A percentile compares a stretch with the other conserved stretches of the same genome.
Evolutionary conservation across 2,888 invertebrate genomes (phyloP).

Genomic region (Geophilus truncorum): DNA sequence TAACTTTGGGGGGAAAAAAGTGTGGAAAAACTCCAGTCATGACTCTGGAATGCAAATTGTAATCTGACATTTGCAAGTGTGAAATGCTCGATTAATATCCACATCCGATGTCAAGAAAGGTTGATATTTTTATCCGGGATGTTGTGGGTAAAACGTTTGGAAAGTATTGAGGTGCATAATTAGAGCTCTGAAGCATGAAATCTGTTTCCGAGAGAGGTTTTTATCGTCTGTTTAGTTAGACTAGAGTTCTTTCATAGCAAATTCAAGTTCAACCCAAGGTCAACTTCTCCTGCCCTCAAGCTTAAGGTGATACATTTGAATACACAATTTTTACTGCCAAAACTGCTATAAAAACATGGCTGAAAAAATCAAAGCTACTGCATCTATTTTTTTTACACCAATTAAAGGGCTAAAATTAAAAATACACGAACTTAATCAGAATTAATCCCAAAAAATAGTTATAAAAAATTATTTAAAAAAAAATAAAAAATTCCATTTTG

Average conservation of each 20-base stretch:
- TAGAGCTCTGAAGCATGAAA: not conserved
- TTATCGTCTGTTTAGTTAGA: slow-evolving; percentile 5
- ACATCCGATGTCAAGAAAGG: not conserved
- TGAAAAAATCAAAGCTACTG: not conserved
- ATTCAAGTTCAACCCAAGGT: slow-evolving; percentile 4
- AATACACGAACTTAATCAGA: too few relatives aligned
- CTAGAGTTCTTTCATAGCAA: not conserved
- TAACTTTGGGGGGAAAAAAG: too few relatives aligned
- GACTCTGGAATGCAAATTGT: not conserved
- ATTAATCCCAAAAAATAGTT: too few relatives aligned
- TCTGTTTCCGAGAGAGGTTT: not conserved
- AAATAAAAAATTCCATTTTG: too few relatives aligned
- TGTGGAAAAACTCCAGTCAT: not conserved
- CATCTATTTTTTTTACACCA: too few relatives aligned
- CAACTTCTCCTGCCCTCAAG: not conserved
- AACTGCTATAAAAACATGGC: not conserved
- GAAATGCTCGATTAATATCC: not conserved
- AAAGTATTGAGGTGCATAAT: not conserved
- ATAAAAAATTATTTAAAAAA: too few relatives aligned
- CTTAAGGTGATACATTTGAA: not conserved
- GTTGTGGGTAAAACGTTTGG: not conserved
- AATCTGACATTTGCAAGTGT: not conserved
- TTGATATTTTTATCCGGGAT: not conserved
- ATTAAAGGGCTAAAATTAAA: too few relatives aligned
- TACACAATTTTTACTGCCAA: not conserved